Evolutionary conservation across 2,888 invertebrate species (phyloP), one percentile per base, ranked within the genome.

Genomic region (Apeira syringaria): DNA sequence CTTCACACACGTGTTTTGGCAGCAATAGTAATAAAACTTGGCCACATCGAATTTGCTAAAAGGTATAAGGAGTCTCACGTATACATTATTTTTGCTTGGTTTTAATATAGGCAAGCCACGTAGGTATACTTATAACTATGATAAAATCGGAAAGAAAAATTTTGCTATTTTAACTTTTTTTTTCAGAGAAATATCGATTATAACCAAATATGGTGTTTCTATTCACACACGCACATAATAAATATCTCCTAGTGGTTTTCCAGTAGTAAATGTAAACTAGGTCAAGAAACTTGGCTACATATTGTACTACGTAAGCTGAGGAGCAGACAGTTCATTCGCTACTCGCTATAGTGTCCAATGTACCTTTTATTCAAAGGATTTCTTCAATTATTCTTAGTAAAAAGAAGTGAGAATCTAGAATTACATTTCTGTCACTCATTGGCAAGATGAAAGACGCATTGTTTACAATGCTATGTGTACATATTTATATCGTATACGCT

Each of bases 391-490:
- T n/a, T n/a, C n/a, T n/a, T n/a, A n/a, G n/a, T n/a, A 40, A 18
- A 9, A 34, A 34, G 20, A 27, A 38, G 9, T 25, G 12, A n/a
- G 27, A 20, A 22, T 15, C 4, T 8, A 3, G n/a, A n/a, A n/a
- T n/a, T n/a, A 15, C 27, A 33, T 28, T 24, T 29, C 34, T 25
- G 38, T 15, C 34, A 34, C 20, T 37, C 39, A 31, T 12, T 15
- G 10, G 5, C 5, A 24, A 45, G 27, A 41, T 49, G 18, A 31
- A 45, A 38, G 18, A 36, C 9, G n/a, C 5, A 12, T 27, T 29
- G 9, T 10, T 22, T 30, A 8, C 15, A 33, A 44, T 34, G 34
- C 33, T 28, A 33, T 15, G 29, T n/a, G n/a, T n/a, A n/a, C n/a
- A n/a, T n/a, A n/a, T n/a, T n/a, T n/a, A n/a, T n/a, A n/a, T n/a